A percentile compares a stretch with the other conserved stretches of the same genome.
These are phyloP conservation scores for Galerucella nymphaeae DNA, from an alignment of 2,888 invertebrate genomes.

Conservation along the genomic window DNA sequence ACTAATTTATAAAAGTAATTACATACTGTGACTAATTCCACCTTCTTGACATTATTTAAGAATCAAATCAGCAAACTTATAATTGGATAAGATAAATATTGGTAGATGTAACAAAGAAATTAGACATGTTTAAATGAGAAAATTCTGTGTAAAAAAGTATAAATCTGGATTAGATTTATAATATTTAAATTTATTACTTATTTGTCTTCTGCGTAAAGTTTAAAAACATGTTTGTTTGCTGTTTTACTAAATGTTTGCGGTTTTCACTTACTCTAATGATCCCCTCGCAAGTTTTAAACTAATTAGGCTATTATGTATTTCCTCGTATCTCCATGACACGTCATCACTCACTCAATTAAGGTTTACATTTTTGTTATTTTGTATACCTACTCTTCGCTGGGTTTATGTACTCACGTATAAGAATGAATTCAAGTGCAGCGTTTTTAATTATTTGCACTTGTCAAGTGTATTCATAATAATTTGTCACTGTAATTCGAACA, in stretches of 20 bases:
- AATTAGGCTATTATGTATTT: not conserved
- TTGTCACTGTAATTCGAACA: no score
- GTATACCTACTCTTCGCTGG: not conserved
- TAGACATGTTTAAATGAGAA: no score
- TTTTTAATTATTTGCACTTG: not conserved
- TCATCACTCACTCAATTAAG: not conserved
- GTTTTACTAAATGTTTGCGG: not conserved
- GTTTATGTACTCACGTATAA: not conserved
- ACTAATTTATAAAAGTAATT: no score
- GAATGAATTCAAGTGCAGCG: not conserved
- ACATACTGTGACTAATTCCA: no score
- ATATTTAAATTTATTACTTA: no score
- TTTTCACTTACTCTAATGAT: not conserved
- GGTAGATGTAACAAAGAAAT: no score
- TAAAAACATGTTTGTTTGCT: not conserved
- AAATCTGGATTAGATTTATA: no score
- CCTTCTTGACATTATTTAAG: no score
- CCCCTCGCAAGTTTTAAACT: not conserved
- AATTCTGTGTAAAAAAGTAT: no score
- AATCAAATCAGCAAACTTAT: no score
- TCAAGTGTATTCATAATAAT: no score
- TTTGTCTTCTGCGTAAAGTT: not conserved
- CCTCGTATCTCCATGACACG: not conserved
- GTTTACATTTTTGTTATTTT: not conserved
- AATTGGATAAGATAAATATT: no score